These are phyloP conservation scores for Aphelenchoides fujianensis DNA, from an alignment of 1,140 invertebrate genomes.

Conservation along the genomic window DNA sequence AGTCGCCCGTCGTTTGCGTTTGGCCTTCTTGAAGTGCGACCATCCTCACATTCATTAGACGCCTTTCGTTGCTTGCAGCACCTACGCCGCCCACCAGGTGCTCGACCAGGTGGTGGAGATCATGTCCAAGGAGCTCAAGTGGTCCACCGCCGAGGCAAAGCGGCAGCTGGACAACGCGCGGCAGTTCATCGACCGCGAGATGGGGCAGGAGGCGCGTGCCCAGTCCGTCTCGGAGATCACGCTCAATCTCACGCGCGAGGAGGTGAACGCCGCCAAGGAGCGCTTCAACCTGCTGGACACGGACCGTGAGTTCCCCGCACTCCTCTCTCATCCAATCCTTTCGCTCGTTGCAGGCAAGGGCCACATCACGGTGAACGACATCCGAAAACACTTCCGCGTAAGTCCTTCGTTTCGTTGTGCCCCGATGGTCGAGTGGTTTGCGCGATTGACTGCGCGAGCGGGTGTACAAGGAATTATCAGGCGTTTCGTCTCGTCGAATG, in stretches of 20 bases:
- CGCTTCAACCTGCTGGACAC: conserved; percentile 90
- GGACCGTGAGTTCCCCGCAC: no score
- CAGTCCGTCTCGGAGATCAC: conserved; percentile 79
- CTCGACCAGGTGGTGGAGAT: conserved; percentile 80
- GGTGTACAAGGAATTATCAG: conserved; percentile 14
- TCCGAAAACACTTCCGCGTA: conserved; percentile 88
- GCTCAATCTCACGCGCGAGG: conserved; percentile 87
- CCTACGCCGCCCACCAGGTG: conserved; percentile 87
- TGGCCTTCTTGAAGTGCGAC: conserved; percentile 97
- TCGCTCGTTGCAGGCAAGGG: no score
- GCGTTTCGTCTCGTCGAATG: background rate
- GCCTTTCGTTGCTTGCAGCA: no score
- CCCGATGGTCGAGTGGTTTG: background rate
- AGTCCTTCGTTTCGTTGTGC: conserved; percentile 34
- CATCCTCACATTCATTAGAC: no score
- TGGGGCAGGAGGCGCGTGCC: conserved; percentile 90
- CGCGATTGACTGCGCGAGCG: conserved; percentile 1
- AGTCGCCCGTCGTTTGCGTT: conserved; percentile 82
- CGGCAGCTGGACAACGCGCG: conserved; percentile 75
- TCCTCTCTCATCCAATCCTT: no score
- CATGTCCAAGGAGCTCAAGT: conserved; percentile 91
- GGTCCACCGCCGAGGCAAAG: conserved; percentile 74
- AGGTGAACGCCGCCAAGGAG: conserved; percentile 88
- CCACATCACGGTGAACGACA: conserved; percentile 94
- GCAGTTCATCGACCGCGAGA: conserved; percentile 85